Conservation (phyloP, 2,888 invertebrate genomes). For the Clunio marinus region DNA sequence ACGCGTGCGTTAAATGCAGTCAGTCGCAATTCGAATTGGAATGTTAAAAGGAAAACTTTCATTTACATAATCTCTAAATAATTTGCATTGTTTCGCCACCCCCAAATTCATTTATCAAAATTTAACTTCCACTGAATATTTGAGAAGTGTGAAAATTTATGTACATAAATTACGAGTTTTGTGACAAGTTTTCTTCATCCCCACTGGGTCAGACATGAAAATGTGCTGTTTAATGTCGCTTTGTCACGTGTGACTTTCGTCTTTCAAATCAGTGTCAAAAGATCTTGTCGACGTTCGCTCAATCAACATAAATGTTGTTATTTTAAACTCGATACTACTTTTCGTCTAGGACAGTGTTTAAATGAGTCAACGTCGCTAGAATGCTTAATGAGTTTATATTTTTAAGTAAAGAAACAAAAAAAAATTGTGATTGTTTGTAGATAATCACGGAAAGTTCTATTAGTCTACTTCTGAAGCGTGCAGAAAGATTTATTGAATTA, state of each 20-base stretch:
- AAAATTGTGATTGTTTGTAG: no score
- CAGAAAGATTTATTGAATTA: neutral
- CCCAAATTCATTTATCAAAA: neutral
- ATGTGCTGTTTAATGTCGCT: neutral
- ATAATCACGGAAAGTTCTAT: neutral
- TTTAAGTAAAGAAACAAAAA: no score
- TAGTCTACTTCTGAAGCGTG: no score
- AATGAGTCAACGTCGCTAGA: no score
- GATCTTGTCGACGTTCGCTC: neutral
- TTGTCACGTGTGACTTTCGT: neutral
- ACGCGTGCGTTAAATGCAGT: no score
- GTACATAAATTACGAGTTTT: neutral
- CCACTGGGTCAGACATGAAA: neutral
- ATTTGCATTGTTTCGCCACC: no score
- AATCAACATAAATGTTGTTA: constrained; percentile 1
- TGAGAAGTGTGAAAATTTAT: neutral
- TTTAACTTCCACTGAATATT: neutral
- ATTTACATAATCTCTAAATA: no score
- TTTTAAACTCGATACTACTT: neutral
- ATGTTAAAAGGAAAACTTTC: no score
- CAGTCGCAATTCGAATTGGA: neutral
- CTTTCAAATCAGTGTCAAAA: neutral
- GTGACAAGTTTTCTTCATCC: neutral
- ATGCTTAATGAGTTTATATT: no score
- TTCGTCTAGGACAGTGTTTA: no score